phyloP scores from a whole-genome alignment of 2,113 vertebrate genomes.

The Oreochromis tanganicae region DNA sequence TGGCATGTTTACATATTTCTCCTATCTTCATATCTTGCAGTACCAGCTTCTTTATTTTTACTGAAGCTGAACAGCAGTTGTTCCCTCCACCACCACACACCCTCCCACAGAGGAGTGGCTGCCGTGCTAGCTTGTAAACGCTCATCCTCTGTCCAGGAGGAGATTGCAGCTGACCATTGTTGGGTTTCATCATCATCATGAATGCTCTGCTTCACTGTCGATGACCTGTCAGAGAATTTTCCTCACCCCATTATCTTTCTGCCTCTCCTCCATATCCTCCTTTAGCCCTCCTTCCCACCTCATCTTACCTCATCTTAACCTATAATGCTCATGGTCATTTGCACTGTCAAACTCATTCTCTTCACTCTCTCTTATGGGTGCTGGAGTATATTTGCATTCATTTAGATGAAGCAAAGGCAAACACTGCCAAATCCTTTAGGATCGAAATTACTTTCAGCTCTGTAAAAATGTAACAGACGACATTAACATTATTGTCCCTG shows the following conservation, averaged over 20 bases:
- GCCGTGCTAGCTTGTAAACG: neutral
- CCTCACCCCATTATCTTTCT: slow-evolving; percentile 22
- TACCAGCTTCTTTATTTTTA: slow-evolving; percentile 19
- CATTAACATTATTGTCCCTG: neutral
- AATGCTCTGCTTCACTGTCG: slow-evolving; percentile 1
- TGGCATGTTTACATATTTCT: slow-evolving; percentile 29
- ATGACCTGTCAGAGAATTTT: slow-evolving; percentile 32
- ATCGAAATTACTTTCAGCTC: neutral
- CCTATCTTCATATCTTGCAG: slow-evolving; percentile 11
- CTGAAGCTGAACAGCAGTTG: slow-evolving; percentile 1
- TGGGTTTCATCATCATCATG: slow-evolving; percentile 46
- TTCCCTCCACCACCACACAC: neutral
- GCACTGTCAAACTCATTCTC: slow-evolving; percentile 3
- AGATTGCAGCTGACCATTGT: slow-evolving; percentile 51
- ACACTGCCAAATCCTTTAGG: neutral
- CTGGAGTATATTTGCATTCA: neutral
- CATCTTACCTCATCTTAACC: neutral
- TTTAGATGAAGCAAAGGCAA: neutral
- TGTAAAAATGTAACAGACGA: neutral
- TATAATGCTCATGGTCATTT: neutral
- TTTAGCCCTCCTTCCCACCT: neutral
- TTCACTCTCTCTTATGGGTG: neutral
- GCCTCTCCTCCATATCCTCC: neutral
- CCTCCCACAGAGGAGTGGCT: neutral
- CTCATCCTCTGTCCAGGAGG: slow-evolving; percentile 11